Evolutionary conservation across 1,140 invertebrate genomes (phyloP), one percentile per base, ranked within the genome.

Genomic region (Neodiprion lecontei): DNA sequence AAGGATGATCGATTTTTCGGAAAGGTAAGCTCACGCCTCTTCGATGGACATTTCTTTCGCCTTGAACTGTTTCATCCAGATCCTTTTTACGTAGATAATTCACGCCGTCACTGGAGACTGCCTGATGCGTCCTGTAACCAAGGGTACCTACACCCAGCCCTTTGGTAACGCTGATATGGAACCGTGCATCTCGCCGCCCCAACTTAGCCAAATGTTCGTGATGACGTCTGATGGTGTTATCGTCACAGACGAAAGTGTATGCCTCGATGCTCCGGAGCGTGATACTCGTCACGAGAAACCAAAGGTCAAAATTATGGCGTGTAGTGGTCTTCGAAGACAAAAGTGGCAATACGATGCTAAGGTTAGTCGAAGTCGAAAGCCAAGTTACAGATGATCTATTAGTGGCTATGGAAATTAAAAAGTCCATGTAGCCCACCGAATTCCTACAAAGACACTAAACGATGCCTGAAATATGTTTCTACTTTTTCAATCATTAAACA

Each of bases 1-100:
- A 94, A 90, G 48, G 89, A 93, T 1, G 91, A 95, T 77, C 89
- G 95, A 69, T 96, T 96, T 83, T 96, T 97, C 83, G 96, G 96
- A 73, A 91, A 92, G 88, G 87, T 83, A 74, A 2, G 28, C 28
- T 3, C 28, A 21, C n/a, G 17, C 61, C 47, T 67, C 12, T 75
- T 23, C 14, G 48, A 67, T 7, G 23, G 9, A 61, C 8, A 69
- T 48, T 49, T 65, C n/a, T 50, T 72, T 28, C 67, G 50, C 48
- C 49, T 67, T 67, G 61, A 53, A n/a, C 53, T 74, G 40, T 12
- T 47, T 68, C 47, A 73, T 40, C 1, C 7, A 5, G 10, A 76
- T 49, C 53, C n/a, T 21, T 48, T 76, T 69, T 74, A 7, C 48
- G 61, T 61, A 92, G 90, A 90, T 93, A 48, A 79, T 90, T 70